Base-by-base conservation (phyloP, 2,888 invertebrate genomes). In the Opisthograptis luteolata region DNA sequence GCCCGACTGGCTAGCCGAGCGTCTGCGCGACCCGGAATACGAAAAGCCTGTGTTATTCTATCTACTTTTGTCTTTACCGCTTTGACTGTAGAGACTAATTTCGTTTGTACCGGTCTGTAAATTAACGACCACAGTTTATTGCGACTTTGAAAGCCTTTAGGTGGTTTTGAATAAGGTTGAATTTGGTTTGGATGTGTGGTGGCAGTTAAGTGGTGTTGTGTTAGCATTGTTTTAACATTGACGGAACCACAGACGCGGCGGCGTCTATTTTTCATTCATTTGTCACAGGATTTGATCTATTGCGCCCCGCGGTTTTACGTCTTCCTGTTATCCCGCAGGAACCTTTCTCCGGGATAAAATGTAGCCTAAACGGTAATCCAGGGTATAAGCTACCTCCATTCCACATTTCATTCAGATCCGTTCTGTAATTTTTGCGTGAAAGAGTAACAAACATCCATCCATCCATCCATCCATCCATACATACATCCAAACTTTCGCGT, bases 211-310 rank as follows among this genome's bases (percentile, higher is more conserved):
- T 47, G 37, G 49, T 62, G 45, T 64, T 58, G 50, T 64, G 52
- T 63, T 56, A 71, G 67, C 68, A 71, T 76, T 79, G 80, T 81
- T 77, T 75, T 70, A 78, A 73, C 78, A 79, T 76, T 77, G 81
- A 80, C 74, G 79, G 75, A 76, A 75, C 70, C 66, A 68, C 65
- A 84, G 83, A 83, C 84, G 76, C 68, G 71, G 65, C 60, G 84
- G 81, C 82, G 79, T 76, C 80, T 70, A 73, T 76, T 70, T 67
- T 66, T 68, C 70, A 72, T 75, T 79, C 68, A 76, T 75, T 80
- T 74, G 73, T 73, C 62, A 62, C 54, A 65, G 56, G 60, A 62
- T 64, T 68, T 70, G 41, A 60, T 67, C 58, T 56, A 59, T 68
- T 66, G 48, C n/a, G n/a, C n/a, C n/a, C n/a, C n/a, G n/a, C n/a